phyloP scores from a whole-genome alignment of 2,888 invertebrate species.

The Teleiodes luculella region DNA sequence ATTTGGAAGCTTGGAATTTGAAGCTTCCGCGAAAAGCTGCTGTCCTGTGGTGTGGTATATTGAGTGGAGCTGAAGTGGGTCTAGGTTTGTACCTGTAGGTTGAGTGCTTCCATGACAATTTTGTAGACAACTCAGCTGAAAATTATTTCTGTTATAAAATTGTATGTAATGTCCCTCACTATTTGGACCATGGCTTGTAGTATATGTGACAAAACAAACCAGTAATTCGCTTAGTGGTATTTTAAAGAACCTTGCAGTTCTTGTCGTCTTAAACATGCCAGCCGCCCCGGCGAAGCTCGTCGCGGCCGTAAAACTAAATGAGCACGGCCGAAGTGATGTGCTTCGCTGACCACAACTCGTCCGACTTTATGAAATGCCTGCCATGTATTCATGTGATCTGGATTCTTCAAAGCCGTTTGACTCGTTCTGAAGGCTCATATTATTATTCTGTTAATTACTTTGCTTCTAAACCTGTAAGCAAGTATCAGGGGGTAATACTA shows the following conservation, averaged over 20 bases:
- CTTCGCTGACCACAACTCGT: conserved; percentile 12
- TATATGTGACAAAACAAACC: background rate
- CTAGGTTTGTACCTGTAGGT: too few relatives aligned
- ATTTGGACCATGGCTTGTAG: background rate
- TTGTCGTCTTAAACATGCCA: conserved; percentile 6
- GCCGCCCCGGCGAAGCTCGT: background rate
- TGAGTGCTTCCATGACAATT: too few relatives aligned
- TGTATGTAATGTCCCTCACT: too few relatives aligned
- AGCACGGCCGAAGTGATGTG: conserved; percentile 3
- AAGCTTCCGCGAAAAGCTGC: too few relatives aligned
- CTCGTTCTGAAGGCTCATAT: background rate
- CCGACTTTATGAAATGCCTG: conserved; percentile 3
- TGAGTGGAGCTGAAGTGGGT: too few relatives aligned
- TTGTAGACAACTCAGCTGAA: background rate
- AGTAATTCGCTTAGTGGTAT: background rate
- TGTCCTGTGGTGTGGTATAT: too few relatives aligned
- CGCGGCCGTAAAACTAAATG: conserved; percentile 6
- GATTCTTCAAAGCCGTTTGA: background rate
- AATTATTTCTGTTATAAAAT: too few relatives aligned
- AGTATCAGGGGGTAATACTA: background rate
- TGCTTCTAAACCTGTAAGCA: background rate
- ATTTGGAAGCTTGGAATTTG: too few relatives aligned
- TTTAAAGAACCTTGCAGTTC: background rate
- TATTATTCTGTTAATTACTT: background rate
- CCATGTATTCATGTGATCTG: conserved; percentile 3